Conservation (phyloP, 2,888 invertebrate species). For the Mantis religiosa region DNA sequence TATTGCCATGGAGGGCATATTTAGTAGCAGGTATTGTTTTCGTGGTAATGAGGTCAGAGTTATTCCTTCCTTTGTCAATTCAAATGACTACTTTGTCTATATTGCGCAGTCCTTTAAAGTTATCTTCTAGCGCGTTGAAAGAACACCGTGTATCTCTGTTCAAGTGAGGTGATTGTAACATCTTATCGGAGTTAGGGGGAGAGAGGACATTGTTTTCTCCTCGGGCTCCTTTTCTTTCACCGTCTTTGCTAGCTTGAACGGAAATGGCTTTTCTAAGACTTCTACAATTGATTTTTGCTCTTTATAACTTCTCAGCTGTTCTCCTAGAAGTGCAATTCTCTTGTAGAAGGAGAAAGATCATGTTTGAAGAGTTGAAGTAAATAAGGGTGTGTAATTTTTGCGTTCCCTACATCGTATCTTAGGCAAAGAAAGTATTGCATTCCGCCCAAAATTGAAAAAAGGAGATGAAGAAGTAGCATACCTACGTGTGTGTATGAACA, state of each 20-base stretch:
- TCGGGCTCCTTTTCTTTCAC: neutral
- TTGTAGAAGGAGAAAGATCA: too few species aligned
- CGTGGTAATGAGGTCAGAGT: neutral
- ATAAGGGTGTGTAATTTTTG: too few species aligned
- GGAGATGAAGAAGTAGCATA: too few species aligned
- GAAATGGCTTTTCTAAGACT: neutral
- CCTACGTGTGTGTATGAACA: too few species aligned
- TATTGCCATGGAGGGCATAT: neutral
- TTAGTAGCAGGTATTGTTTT: neutral
- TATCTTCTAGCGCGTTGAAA: neutral
- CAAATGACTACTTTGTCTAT: neutral
- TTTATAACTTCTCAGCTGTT: too few species aligned
- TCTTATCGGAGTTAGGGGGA: neutral
- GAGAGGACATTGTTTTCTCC: neutral
- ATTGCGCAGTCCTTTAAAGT: neutral
- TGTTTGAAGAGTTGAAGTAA: too few species aligned
- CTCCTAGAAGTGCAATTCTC: too few species aligned
- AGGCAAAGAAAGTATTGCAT: too few species aligned
- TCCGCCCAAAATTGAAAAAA: too few species aligned
- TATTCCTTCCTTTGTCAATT: neutral
- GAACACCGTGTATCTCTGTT: neutral
- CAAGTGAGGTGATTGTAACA: neutral
- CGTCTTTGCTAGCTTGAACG: neutral
- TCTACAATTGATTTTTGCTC: neutral
- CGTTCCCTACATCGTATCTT: too few species aligned